Evolutionary conservation across 1,140 invertebrate species (phyloP), one percentile per base, ranked within the genome.

Genomic region (Mamestra configurata): DNA sequence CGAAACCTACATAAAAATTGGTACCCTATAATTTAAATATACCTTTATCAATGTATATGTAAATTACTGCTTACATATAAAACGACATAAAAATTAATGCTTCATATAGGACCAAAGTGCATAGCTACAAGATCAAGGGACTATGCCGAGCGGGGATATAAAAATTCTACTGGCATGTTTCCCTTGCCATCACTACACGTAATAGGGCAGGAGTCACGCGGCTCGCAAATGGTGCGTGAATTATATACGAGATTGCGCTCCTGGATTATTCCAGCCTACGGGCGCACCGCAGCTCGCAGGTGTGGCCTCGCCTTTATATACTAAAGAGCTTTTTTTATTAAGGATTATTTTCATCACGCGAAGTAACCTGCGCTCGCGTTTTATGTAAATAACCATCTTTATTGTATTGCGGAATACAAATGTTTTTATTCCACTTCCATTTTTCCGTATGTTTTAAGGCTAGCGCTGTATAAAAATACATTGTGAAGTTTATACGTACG

Each of bases 171-270:
- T 72, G 68, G 37, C 20, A 79, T 79, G 43, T 35, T 46, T 81
- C 37, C 66, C 40, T 77, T 61, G 64, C 68, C 76, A 79, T 81
- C 80, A 72, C 81, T 59, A 77, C 82, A 81, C 64, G 43, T 82
- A 77, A 80, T 75, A 46, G 55, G 78, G 43, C 61, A 43, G 61
- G 77, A 79, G 79, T 81, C 79, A 78, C 76, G 77, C 68, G 70
- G 79, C 64, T 68, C 46, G 84, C 81, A 89, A 89, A 90, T 90
- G 85, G 85, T 75, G 82, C 83, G 81, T 90, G 86, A 89, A 90
- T 88, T 85, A 89, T 89, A 86, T 82, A 90, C 55, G 79, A 90
- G 84, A 81, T 86, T 83, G 81, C 77, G 61, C 68, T 72, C 66
- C 73, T 75, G 80, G 76, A 78, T 82, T 72, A 83, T 81, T 77